A percentile compares a stretch with the other conserved stretches of the same genome.
Conservation (phyloP, 2,113 vertebrate genomes). For the Illadopsis cleaveri region DNA sequence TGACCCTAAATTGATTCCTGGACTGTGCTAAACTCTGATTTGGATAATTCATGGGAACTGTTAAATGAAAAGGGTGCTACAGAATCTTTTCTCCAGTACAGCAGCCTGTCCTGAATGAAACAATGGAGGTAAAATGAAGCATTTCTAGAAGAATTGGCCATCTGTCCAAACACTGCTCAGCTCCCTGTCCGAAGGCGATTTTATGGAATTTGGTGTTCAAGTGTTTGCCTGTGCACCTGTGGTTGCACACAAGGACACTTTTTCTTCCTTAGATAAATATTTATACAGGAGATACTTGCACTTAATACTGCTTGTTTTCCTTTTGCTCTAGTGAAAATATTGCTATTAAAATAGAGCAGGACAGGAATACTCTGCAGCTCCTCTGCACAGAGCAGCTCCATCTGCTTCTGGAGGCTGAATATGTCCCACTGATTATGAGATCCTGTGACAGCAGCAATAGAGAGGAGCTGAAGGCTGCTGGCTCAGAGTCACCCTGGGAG, state of each 20-base stretch:
- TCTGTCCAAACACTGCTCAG: conserved; percentile 62
- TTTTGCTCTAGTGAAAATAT: not conserved
- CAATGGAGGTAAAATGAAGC: not conserved
- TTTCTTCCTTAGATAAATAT: conserved; percentile 33
- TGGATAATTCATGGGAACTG: not conserved
- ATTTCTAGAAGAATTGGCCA: not conserved
- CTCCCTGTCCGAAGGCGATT: conserved; percentile 51
- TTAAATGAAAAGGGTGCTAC: not conserved
- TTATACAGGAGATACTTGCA: not conserved
- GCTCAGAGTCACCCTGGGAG: not conserved
- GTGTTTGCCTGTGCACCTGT: conserved; percentile 39
- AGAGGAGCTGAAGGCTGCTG: not conserved
- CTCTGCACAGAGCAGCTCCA: not conserved
- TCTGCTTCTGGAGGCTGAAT: not conserved
- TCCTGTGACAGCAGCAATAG: not conserved
- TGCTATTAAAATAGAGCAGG: not conserved
- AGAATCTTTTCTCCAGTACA: not conserved
- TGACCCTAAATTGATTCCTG: not conserved
- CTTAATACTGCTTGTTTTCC: not conserved
- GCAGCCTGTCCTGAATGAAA: not conserved
- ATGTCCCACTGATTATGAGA: not conserved
- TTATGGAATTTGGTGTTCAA: not conserved
- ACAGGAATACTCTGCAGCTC: not conserved
- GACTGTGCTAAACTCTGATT: not conserved
- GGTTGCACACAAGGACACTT: not conserved